A percentile compares a stretch with the other conserved stretches of the same genome.
Evolutionary conservation across 2,113 vertebrate genomes (phyloP).

Genomic region (Pardalotus punctatus): DNA sequence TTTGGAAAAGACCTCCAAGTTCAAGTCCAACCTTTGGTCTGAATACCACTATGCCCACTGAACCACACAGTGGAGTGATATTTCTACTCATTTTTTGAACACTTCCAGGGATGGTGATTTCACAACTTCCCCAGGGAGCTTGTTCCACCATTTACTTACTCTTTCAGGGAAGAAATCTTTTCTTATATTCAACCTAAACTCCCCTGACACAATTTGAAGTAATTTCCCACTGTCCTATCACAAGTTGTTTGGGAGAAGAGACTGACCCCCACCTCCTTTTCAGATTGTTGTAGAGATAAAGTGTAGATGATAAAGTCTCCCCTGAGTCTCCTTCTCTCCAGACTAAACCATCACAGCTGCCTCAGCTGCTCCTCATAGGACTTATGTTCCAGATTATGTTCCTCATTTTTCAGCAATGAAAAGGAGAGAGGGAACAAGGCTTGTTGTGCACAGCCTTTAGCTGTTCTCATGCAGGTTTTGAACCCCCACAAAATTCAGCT

Average conservation of each 20-base stretch:
- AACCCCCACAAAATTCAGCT: neutral
- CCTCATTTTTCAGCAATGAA: neutral
- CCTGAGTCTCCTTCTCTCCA: neutral
- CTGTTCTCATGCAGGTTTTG: neutral
- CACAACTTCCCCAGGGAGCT: too few species aligned
- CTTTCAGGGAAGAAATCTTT: neutral
- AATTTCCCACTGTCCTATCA: neutral
- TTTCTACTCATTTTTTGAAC: neutral
- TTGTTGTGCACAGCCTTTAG: neutral
- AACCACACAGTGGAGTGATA: neutral
- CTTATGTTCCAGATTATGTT: neutral
- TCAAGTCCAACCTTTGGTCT: neutral
- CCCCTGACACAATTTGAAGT: neutral
- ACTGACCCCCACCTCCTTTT: neutral
- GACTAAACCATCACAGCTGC: neutral
- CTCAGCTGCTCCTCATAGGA: neutral
- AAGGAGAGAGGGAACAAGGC: neutral
- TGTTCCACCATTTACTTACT: neutral
- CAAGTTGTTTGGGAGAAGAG: neutral
- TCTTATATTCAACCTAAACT: neutral
- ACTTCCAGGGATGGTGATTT: neutral
- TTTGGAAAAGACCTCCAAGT: neutral
- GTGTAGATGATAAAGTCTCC: accelerated
- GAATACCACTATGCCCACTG: too few species aligned
- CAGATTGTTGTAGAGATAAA: neutral